Conservation (phyloP, 2,113 vertebrate genomes). For the Anarhynchus alexandrinus region DNA sequence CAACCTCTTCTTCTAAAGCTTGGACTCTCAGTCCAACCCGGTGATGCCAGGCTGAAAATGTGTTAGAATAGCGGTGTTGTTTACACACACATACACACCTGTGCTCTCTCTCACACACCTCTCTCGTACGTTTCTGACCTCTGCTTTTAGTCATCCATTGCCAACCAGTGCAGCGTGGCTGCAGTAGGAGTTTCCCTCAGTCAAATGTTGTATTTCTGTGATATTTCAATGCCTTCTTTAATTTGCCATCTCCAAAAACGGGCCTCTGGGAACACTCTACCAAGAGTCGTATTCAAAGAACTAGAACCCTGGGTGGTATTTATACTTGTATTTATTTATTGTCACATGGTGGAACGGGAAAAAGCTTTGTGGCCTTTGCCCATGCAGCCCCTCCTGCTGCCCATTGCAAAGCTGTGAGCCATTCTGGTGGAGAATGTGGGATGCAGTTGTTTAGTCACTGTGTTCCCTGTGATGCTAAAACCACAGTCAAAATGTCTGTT, state of each 20-base stretch:
- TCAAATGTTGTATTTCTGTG: not conserved
- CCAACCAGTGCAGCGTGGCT: not conserved
- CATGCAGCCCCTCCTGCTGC: not conserved
- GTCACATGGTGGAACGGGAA: not conserved
- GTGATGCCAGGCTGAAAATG: not conserved
- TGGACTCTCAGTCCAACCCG: not conserved
- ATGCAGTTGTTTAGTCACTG: not conserved
- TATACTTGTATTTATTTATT: not conserved
- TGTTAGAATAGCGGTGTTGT: not conserved
- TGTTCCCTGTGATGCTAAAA: not conserved
- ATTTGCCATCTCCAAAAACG: not conserved
- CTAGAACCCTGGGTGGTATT: not conserved
- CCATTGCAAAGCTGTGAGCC: not conserved
- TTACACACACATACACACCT: not conserved
- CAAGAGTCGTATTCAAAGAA: not conserved
- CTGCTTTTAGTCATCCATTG: not conserved
- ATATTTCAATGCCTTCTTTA: not conserved
- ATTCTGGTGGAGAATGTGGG: not conserved
- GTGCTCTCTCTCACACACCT: accelerated
- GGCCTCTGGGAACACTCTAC: not conserved
- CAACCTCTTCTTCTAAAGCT: not conserved
- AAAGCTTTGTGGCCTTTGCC: not conserved
- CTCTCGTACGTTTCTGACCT: not conserved
- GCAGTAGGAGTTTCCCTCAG: not conserved
- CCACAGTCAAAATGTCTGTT: not conserved